A percentile compares a stretch with the other conserved stretches of the same genome.
These are phyloP conservation scores for Pogonomyrmex barbatus DNA, from an alignment of 1,140 invertebrate species.

Conservation along the genomic window DNA sequence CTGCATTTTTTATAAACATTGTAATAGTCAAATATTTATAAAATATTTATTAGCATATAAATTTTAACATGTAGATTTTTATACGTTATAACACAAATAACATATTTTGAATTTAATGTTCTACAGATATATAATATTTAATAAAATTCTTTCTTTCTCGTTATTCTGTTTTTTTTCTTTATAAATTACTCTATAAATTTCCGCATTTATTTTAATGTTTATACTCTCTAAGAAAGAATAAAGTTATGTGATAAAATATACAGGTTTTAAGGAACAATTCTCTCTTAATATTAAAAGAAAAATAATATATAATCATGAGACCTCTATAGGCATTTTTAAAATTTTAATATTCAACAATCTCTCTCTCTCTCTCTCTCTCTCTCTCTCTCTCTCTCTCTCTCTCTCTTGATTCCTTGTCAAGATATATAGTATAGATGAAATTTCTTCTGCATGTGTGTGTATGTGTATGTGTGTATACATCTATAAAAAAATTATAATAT, in stretches of 20 bases:
- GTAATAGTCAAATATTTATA: background rate
- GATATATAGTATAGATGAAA: background rate
- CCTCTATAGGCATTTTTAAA: background rate
- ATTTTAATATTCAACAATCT: background rate
- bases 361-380: background rate
- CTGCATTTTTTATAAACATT: background rate
- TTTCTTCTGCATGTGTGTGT: background rate
- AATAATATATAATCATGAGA: slow-evolving; percentile 1
- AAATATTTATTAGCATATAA: background rate
- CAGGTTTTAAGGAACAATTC: background rate
- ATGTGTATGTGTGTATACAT: too few relatives aligned
- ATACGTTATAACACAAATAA: background rate
- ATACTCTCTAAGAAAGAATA: background rate
- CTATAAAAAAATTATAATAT: background rate
- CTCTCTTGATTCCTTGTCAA: background rate
- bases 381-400: too few relatives aligned
- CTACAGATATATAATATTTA: slow-evolving; percentile 11
- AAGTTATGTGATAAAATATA: background rate
- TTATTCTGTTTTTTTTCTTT: background rate
- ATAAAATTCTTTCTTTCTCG: background rate
- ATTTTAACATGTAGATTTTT: background rate
- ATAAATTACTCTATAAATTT: background rate
- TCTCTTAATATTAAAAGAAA: background rate
- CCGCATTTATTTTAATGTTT: background rate
- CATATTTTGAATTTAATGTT: background rate